Percentiles rank a stretch among this genome's conserved stretches.
These are phyloP conservation scores for Alexandromys fortis DNA, from an alignment of 2,113 vertebrate species.

Conservation along the genomic window DNA sequence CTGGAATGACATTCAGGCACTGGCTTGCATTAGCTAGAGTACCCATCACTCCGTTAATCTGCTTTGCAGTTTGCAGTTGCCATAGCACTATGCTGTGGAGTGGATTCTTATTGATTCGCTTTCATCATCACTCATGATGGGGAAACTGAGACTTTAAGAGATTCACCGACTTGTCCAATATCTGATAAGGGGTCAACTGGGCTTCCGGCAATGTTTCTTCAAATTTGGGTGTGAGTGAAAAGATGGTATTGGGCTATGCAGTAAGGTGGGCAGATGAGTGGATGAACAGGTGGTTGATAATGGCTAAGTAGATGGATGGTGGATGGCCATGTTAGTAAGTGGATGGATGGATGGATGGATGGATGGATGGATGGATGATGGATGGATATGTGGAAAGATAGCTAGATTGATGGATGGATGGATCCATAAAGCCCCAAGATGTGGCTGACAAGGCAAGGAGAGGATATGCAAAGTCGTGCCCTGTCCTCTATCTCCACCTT, in stretches of 20 bases:
- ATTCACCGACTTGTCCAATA: not conserved
- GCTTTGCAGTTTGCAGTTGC: too few relatives aligned
- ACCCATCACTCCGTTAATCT: too few relatives aligned
- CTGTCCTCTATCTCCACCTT: not conserved
- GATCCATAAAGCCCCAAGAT: not conserved
- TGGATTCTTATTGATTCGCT: fast-evolving
- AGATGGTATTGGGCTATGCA: not conserved
- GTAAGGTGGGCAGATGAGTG: not conserved
- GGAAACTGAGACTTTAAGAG: not conserved
- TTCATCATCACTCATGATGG: not conserved
- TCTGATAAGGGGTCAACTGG: not conserved
- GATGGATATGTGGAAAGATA: not conserved
- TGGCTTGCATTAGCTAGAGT: too few relatives aligned
- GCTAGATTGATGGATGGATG: not conserved
- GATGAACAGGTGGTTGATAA: not conserved
- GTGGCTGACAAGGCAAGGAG: not conserved
- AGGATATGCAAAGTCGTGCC: too few relatives aligned
- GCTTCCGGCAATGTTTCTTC: not conserved
- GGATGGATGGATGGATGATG: too few relatives aligned
- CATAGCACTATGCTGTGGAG: not conserved
- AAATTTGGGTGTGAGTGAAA: not conserved
- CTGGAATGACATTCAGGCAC: not conserved
- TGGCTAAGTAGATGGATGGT: too few relatives aligned
- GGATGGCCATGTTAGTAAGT: not conserved
- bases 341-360: not conserved